These are phyloP conservation scores for Pantherophis alleghaniensis DNA, from an alignment of 2,797 vertebrate species.

Conservation along the genomic window DNA sequence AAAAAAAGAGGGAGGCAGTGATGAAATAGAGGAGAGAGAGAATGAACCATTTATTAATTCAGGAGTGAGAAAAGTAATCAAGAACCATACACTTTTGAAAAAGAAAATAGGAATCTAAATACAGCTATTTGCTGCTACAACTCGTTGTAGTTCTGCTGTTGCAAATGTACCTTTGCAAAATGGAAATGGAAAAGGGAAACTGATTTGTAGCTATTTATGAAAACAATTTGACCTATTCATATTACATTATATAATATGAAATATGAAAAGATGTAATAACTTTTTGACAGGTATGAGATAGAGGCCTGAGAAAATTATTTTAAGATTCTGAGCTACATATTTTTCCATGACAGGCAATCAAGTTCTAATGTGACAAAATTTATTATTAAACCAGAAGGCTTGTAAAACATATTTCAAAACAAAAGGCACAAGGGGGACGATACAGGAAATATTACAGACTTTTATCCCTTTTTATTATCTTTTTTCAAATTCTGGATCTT, in stretches of 20 bases:
- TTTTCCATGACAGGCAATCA: slow-evolving; percentile 1
- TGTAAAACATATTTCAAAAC: slow-evolving; percentile 2
- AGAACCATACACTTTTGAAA: neutral
- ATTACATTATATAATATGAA: slow-evolving; percentile 17
- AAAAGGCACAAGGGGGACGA: neutral
- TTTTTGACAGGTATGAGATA: slow-evolving; percentile 10
- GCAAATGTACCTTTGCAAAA: neutral
- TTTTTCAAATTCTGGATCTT: neutral
- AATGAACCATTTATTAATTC: neutral
- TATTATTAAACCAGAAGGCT: slow-evolving; percentile 15
- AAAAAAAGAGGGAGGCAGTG: neutral
- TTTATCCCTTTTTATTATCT: neutral
- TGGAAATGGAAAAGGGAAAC: neutral
- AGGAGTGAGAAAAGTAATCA: neutral
- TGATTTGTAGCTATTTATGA: slow-evolving; percentile 15
- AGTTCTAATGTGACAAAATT: neutral
- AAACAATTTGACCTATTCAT: slow-evolving; percentile 20
- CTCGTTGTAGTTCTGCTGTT: neutral
- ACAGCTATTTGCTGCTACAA: neutral
- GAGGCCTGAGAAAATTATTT: neutral
- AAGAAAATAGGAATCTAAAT: neutral
- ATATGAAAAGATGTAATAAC: slow-evolving; percentile 10
- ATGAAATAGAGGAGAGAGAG: neutral
- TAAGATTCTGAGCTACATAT: neutral
- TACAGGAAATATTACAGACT: neutral